These are phyloP conservation scores for Xenopus petersii DNA, from an alignment of 2,797 vertebrate genomes.

Conservation along the genomic window DNA sequence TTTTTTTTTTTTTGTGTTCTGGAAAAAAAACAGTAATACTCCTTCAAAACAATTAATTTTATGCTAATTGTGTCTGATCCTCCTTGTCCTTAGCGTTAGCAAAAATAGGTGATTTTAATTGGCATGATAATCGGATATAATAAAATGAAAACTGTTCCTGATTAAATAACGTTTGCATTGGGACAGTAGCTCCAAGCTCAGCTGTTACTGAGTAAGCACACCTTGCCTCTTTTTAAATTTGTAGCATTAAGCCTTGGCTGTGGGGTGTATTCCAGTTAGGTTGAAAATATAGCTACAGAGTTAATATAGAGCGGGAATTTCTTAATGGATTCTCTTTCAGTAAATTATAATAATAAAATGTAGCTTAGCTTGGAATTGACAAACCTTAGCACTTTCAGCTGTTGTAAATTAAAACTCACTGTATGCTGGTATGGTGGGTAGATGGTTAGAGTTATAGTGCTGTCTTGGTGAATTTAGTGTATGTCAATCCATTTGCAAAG, in stretches of 20 bases:
- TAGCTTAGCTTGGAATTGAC: neutral
- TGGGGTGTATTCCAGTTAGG: too few relatives aligned
- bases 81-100: conserved; percentile 54
- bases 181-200: conserved; percentile 42
- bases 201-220: conserved; percentile 42
- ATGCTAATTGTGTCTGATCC: conserved; percentile 57
- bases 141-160: conserved; percentile 60
- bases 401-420: too few relatives aligned
- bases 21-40: conserved; percentile 50
- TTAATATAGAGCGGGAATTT: neutral
- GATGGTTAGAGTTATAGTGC: too few relatives aligned
- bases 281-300: neutral
- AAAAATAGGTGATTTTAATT: conserved; percentile 65
- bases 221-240: too few relatives aligned
- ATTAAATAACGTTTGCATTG: conserved; percentile 66
- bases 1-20: conserved; percentile 51
- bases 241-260: too few relatives aligned
- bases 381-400: neutral
- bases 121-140: conserved; percentile 61
- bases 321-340: neutral
- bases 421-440: too few relatives aligned
- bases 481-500: too few relatives aligned
- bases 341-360: neutral
- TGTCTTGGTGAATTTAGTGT: too few relatives aligned
- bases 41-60: conserved; percentile 62